phyloP scores from a whole-genome alignment of 2,888 invertebrate species.

The Blomia tropicalis region DNA sequence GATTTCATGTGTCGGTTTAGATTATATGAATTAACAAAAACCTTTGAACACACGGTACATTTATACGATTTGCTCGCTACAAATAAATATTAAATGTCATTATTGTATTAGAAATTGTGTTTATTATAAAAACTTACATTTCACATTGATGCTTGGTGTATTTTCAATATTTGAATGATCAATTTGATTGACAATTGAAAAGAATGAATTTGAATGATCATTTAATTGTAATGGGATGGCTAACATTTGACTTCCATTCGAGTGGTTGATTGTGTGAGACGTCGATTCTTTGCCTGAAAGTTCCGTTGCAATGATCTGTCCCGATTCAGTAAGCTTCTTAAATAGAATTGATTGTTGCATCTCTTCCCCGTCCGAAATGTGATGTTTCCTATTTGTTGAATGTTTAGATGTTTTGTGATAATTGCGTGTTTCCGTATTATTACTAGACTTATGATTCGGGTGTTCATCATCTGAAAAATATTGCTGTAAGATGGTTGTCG shows the following conservation, averaged over 20 bases:
- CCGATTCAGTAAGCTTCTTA: slow-evolving; percentile 7
- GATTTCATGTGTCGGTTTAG: slow-evolving; percentile 9
- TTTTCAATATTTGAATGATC: background rate
- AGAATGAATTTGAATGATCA: background rate
- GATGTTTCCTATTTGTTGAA: background rate
- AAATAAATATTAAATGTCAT: too few relatives aligned
- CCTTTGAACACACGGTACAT: background rate
- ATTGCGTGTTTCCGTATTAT: background rate
- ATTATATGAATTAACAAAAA: slow-evolving; percentile 5
- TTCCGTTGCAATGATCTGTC: background rate
- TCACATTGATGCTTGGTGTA: background rate
- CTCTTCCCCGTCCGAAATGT: background rate
- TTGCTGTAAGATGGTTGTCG: background rate
- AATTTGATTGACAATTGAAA: background rate
- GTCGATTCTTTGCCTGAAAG: background rate
- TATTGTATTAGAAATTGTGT: too few relatives aligned
- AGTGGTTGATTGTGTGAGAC: background rate
- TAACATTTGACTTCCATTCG: background rate
- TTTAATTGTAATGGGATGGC: background rate
- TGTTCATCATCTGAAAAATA: background rate
- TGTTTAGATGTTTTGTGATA: background rate
- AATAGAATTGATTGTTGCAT: slow-evolving; percentile 11
- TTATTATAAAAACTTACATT: background rate
- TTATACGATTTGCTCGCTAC: background rate
- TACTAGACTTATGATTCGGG: background rate